Percentiles rank a stretch among this genome's conserved stretches.
These are phyloP conservation scores for Liparis tanakae DNA, from an alignment of 2,797 vertebrate species.

Conservation along the genomic window DNA sequence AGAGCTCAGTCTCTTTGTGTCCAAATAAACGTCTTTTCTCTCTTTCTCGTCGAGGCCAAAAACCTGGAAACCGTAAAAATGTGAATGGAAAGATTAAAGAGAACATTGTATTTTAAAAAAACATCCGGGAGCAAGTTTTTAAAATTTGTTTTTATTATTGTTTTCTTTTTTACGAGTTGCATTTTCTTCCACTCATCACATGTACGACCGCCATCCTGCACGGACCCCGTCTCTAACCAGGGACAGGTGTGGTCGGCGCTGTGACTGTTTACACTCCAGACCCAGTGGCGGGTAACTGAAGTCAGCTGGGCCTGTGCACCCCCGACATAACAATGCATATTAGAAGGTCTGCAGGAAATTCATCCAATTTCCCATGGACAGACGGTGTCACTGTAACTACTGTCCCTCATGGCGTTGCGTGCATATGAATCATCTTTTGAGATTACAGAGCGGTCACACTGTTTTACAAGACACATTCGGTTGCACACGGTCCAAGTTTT, in stretches of 20 bases:
- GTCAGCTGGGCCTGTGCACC: conserved; percentile 63
- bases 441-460: conserved; percentile 16
- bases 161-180: conserved; percentile 56
- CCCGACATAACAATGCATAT: conserved; percentile 58
- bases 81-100: conserved; percentile 42
- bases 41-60: conserved; percentile 10
- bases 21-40: conserved; percentile 30
- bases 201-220: conserved; percentile 41
- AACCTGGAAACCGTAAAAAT: conserved; percentile 35
- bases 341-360: conserved; percentile 73
- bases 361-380: conserved; percentile 60
- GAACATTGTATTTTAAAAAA: not conserved
- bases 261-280: conserved; percentile 59
- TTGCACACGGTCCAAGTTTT: not conserved
- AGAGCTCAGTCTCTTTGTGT: conserved; percentile 28
- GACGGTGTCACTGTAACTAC: conserved; percentile 39
- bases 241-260: conserved; percentile 65
- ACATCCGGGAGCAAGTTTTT: conserved; percentile 34
- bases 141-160: conserved; percentile 22
- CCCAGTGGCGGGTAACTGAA: conserved; percentile 64
- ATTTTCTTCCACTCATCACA: conserved; percentile 62
- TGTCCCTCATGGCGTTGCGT: conserved; percentile 19
- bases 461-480: conserved; percentile 20
- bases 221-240: conserved; percentile 49
- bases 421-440: conserved; percentile 47